Evolutionary conservation across 2,797 vertebrate genomes (phyloP).

Genomic region (Neostethus bicornis): DNA sequence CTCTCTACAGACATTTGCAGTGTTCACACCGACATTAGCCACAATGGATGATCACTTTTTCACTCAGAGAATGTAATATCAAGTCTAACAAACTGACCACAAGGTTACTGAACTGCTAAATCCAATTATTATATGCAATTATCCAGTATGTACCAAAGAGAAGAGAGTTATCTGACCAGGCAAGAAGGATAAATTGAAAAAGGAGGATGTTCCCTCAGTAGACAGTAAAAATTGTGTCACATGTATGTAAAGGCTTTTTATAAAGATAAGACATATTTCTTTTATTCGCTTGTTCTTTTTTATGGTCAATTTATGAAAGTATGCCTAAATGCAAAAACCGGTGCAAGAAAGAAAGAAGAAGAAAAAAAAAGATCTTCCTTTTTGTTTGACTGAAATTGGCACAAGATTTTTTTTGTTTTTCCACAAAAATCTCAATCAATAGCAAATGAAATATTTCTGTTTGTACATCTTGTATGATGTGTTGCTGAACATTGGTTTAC

Average conservation of each 20-base stretch:
- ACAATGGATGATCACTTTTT: neutral
- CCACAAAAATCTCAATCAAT: too few species aligned
- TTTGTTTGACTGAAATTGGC: too few species aligned
- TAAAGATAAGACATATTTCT: neutral
- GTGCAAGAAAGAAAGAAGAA: too few species aligned
- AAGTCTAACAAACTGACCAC: conserved; percentile 46
- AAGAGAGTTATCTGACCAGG: conserved; percentile 41
- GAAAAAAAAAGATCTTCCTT: too few species aligned
- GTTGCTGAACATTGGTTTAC: too few species aligned
- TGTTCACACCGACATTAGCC: neutral
- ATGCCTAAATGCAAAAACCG: too few species aligned
- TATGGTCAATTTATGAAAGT: too few species aligned
- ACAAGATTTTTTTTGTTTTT: too few species aligned
- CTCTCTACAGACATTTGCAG: conserved; percentile 16
- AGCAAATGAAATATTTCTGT: too few species aligned
- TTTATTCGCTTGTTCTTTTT: too few species aligned
- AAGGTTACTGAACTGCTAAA: conserved; percentile 66
- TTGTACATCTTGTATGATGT: too few species aligned
- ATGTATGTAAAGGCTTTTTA: neutral
- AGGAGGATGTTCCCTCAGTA: conserved; percentile 10
- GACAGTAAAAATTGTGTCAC: neutral
- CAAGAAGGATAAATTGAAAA: conserved; percentile 29
- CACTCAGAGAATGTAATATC: conserved; percentile 28
- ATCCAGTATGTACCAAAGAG: conserved; percentile 48
- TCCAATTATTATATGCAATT: conserved; percentile 72